Percentiles rank a stretch among this genome's conserved stretches.
Evolutionary conservation across 2,888 invertebrate genomes (phyloP).

Genomic region (Odontocerum albicorne): DNA sequence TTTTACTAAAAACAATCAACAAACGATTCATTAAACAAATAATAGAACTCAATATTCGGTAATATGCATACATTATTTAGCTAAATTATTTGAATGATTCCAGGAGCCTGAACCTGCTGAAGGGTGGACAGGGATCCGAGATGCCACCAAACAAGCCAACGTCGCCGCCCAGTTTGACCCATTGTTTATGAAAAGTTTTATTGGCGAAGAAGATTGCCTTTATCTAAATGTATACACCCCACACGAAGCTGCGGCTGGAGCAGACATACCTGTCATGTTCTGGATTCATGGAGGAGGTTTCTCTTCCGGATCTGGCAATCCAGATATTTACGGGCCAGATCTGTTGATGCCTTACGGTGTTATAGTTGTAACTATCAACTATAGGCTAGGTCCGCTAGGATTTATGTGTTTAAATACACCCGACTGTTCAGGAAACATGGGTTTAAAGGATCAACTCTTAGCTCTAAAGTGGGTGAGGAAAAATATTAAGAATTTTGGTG

Average conservation of each 20-base stretch:
- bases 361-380: constrained; percentile 28
- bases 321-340: constrained; percentile 22
- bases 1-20: too few species aligned
- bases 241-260: neutral
- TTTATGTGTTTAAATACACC: constrained; percentile 24
- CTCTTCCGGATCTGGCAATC: constrained; percentile 17
- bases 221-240: constrained; percentile 15
- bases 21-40: too few species aligned
- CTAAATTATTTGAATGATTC: neutral
- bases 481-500: constrained; percentile 26
- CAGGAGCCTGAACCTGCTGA: constrained; percentile 25
- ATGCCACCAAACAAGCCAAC: constrained; percentile 13
- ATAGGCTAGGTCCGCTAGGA: constrained; percentile 22
- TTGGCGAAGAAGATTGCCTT: constrained; percentile 16
- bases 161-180: constrained; percentile 9
- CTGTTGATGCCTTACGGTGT: constrained; percentile 19
- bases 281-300: constrained; percentile 32
- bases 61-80: too few species aligned
- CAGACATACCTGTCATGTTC: constrained; percentile 25
- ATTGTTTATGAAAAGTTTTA: neutral
- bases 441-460: constrained; percentile 28
- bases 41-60: too few species aligned
- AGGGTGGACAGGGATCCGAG: constrained; percentile 20
- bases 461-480: constrained; percentile 25
- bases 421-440: constrained; percentile 27